phyloP scores from a whole-genome alignment of 2,797 vertebrate species.

The Tenualosa thibaudeaui region DNA sequence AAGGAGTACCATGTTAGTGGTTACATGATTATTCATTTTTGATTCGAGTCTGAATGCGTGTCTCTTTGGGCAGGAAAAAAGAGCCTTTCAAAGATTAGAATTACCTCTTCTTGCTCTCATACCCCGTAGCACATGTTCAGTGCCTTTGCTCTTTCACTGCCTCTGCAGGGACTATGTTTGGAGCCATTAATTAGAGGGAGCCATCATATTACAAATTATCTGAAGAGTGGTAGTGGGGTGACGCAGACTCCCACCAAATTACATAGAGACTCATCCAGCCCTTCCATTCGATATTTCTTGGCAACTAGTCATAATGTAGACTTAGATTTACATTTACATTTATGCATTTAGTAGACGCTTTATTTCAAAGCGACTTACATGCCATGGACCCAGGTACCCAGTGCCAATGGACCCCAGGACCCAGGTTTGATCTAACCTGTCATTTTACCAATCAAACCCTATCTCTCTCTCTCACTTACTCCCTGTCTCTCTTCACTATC shows the following conservation, averaged over 20 bases:
- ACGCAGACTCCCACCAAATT: background rate
- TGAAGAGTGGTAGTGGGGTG: background rate
- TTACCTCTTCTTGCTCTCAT: background rate
- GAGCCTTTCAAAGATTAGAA: no score
- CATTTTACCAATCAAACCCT: no score
- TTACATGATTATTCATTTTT: background rate
- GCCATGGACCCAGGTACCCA: no score
- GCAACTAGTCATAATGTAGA: no score
- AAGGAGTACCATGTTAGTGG: background rate
- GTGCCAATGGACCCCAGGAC: no score
- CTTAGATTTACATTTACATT: no score
- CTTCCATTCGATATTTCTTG: background rate
- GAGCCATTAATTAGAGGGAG: background rate
- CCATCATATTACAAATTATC: background rate
- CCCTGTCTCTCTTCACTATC: no score
- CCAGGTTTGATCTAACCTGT: no score
- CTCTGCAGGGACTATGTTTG: background rate
- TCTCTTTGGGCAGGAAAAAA: no score
- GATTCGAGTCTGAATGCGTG: background rate
- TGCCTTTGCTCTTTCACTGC: background rate
- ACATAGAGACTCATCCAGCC: background rate
- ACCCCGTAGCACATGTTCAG: background rate
- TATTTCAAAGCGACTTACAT: no score
- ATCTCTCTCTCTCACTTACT: no score
- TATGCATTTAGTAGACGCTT: no score